Conservation (phyloP, 2,113 vertebrate genomes). For the Phyllostomus discolor region DNA sequence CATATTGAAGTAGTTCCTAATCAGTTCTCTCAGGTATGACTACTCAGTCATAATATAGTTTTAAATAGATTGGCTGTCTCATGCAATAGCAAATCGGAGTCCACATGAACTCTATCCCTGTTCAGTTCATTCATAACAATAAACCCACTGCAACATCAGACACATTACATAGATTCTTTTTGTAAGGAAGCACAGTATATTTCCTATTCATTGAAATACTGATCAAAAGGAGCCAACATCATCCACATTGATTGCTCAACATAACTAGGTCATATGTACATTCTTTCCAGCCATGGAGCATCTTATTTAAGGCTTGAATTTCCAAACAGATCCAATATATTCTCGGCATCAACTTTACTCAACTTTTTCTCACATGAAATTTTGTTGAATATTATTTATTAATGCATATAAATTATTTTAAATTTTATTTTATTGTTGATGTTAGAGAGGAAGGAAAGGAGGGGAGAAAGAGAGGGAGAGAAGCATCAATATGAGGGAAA, state of each 20-base stretch:
- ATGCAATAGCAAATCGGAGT: constrained; percentile 28
- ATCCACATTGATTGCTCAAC: neutral
- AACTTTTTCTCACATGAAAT: neutral
- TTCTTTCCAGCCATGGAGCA: neutral
- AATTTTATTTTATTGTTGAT: too few relatives aligned
- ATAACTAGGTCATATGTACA: neutral
- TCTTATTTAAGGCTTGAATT: neutral
- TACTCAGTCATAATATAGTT: constrained; percentile 66
- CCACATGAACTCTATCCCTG: constrained; percentile 36
- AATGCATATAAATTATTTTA: neutral
- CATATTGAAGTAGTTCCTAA: constrained; percentile 53
- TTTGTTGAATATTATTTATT: neutral
- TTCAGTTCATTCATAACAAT: constrained; percentile 58
- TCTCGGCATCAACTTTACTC: neutral
- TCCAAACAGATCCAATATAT: neutral
- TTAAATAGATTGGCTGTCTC: constrained; percentile 58
- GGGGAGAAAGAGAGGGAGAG: too few relatives aligned
- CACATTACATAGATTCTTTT: neutral
- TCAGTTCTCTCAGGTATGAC: constrained; percentile 43
- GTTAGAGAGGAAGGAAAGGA: too few relatives aligned
- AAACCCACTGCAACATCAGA: neutral
- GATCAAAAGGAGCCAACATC: neutral
- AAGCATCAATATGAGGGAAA: too few relatives aligned
- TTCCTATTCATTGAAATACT: constrained; percentile 2
- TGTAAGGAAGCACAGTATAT: neutral